Evolutionary conservation across 2,888 invertebrate genomes (phyloP).

Genomic region (Drosophila falleni): DNA sequence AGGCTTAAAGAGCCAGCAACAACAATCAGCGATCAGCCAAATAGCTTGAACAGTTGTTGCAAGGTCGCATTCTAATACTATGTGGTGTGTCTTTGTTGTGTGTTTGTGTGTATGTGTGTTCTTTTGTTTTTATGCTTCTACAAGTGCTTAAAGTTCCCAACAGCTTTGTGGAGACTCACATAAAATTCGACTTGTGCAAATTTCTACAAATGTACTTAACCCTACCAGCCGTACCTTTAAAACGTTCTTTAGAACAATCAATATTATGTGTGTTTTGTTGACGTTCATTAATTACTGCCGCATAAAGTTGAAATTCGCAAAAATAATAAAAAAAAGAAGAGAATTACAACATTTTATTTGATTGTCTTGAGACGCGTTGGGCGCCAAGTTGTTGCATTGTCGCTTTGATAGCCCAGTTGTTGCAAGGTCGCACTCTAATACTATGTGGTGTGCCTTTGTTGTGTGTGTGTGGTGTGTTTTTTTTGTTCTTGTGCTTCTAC

Average conservation of each 20-base stretch:
- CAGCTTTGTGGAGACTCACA: too few species aligned
- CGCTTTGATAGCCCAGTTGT: conserved; percentile 16
- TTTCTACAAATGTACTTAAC: conserved; percentile 1
- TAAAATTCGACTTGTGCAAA: conserved; percentile 8
- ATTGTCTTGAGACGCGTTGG: conserved; percentile 32
- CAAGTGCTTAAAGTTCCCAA: neutral
- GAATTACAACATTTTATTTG: conserved; percentile 10
- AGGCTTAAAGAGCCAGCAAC: conserved; percentile 50
- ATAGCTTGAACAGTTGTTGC: conserved; percentile 25
- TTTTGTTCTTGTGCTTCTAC: neutral
- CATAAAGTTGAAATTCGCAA: conserved; percentile 1
- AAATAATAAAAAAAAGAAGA: neutral
- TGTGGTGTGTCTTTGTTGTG: neutral
- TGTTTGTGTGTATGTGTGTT: too few species aligned
- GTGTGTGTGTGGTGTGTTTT: conserved; percentile 2
- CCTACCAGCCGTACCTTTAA: neutral
- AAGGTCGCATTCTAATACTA: conserved; percentile 38
- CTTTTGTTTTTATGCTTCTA: neutral
- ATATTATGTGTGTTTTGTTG: too few species aligned
- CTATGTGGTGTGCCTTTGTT: too few species aligned
- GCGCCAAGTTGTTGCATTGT: conserved; percentile 46
- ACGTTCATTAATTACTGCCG: neutral
- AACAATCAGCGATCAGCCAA: conserved; percentile 42
- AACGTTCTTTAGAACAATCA: neutral
- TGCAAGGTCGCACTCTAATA: conserved; percentile 43